Base-by-base conservation (phyloP, 2,113 vertebrate species). In the Lethenteron camtschaticum region DNA sequence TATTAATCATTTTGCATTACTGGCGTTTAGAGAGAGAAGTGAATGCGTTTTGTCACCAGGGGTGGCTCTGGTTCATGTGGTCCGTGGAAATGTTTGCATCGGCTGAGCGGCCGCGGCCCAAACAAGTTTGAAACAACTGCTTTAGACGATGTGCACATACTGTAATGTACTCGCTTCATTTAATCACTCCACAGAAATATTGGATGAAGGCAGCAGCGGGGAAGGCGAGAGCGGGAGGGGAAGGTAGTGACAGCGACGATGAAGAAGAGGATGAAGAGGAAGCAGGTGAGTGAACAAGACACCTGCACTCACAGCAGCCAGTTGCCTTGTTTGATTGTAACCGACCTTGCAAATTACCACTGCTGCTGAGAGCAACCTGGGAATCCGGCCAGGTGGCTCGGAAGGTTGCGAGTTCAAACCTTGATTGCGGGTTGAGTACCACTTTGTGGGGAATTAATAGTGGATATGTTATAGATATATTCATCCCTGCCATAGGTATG, bases 151-250 rank as follows among this genome's bases (percentile, higher is more conserved):
- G 55, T 56, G 24, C 9, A 55, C 12, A 18, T 56, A 20, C 10
- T 70, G 10, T 14, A 69, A 24, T 12, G 11, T 71, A 24, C 9
- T 70, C 59, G 55, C 55, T 70, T 70, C 68, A 68, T 68, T 57
- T 76, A 3, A 70, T 56, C 71, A 11, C 76, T 77, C 5, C 41
- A 14, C 74, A 96, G 94, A 99, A 77, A 96, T 99, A 76, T 82
- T 99, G 77, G 94, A 95, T 70, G 92, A 96, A 76, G 90, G 87
- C 74, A 92, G 89, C 78, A 89, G 85, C 74, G 88, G 91, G 70
- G 94, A 89, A 20, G 84, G 80, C 70, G 77, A 75, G 60, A 87
- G 83, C 7, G 82, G 11, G 90, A 92, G 3, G 90, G 71, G 87
- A 81, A 55, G 88, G 82, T 75, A 88, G 85, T 59, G 87, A 85